phyloP scores from a whole-genome alignment of 1,140 invertebrate genomes.

The Atopsyche davidsoni region DNA sequence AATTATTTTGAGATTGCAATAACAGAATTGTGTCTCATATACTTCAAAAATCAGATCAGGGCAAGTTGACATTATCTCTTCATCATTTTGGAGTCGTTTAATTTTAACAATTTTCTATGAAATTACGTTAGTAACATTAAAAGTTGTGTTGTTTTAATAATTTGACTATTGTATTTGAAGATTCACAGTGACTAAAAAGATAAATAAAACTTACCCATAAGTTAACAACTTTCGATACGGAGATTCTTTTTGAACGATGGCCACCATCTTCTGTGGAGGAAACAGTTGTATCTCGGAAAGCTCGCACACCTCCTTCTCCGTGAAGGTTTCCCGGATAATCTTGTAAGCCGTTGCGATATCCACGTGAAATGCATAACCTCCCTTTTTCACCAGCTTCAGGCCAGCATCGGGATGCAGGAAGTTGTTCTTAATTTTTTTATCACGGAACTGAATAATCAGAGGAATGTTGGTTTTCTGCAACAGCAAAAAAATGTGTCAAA shows the following conservation, averaged over 20 bases:
- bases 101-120: background rate
- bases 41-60: too few species aligned
- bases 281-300: conserved; percentile 53
- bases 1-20: too few species aligned
- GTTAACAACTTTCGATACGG: conserved; percentile 57
- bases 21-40: too few species aligned
- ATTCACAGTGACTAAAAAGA: background rate
- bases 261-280: conserved; percentile 47
- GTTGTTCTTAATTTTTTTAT: conserved; percentile 43
- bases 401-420: conserved; percentile 36
- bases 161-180: background rate
- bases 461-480: conserved; percentile 53
- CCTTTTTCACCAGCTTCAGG: conserved; percentile 39
- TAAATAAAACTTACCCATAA: conserved; percentile 48
- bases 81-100: background rate
- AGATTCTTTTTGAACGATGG: conserved; percentile 51
- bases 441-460: conserved; percentile 47
- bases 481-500: conserved; percentile 12
- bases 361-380: conserved; percentile 57
- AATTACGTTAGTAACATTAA: too few species aligned
- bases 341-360: conserved; percentile 56
- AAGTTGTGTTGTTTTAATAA: conserved; percentile 2
- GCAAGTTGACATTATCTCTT: too few species aligned
- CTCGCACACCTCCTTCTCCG: conserved; percentile 56
- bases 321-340: conserved; percentile 53